Base-by-base conservation (phyloP, 1,140 invertebrate species). In the Geopemphigus sp. region DNA sequence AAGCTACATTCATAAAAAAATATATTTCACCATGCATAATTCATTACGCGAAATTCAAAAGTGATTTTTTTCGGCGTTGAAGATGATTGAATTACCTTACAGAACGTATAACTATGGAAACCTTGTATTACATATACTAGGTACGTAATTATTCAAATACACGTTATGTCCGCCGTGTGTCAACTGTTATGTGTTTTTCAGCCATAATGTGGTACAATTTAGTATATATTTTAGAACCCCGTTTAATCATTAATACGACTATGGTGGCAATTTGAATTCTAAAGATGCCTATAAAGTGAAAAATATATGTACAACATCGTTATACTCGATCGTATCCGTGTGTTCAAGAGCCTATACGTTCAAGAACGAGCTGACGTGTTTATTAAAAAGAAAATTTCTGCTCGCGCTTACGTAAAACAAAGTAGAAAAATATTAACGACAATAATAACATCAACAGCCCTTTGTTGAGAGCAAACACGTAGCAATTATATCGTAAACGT, bases 361-460 rank as follows among this genome's bases (percentile, higher is more conserved):
- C 6, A 22, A 68, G 22, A 68, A 68, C 47, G 8, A 22, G 50
- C 12, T 68, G 66, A 68, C 45, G 26, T 39, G 8, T 68, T 47
- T 68, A 68, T 68, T 68, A 15, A 50, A 24, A 68, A 68, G 15
- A 50, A 47, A 68, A 68, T 24, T n/a, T 50, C 64, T 68, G 47
- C 22, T 14, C 14, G 6, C 12, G 17, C 32, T 1, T 39, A 66
- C 39, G 2, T 47, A 68, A 22, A 15, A 47, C 15, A 45, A 0
- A 19, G 15, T 47, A 68, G 45, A 22, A 15, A 50, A 24, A 47
- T 0, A 10, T 26, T 50, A 68, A 50, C 39, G 26, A 5, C 47
- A 50, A 68, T 68, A 68, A 68, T 68, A 50, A 68, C 24, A 68
- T 50, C 22, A 50, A 50, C 29, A n/a, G 26, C 26, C 17, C 8